Conservation (phyloP, 2,113 vertebrate genomes). For the Heterotilapia buettikoferi region DNA sequence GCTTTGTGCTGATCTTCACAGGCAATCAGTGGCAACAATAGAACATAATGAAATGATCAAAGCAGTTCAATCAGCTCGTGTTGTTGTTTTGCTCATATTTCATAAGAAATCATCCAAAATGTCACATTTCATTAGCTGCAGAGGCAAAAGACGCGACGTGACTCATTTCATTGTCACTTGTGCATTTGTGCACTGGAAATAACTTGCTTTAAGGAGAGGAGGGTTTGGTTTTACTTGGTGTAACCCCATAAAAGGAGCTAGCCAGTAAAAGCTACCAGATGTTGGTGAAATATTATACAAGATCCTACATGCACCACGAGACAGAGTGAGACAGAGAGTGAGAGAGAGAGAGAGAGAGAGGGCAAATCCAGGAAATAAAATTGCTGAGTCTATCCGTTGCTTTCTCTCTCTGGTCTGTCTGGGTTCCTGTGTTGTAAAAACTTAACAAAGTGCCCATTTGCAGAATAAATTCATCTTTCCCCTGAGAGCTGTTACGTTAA, state of each 20-base stretch:
- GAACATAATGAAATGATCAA: background rate
- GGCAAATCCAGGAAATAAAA: slow-evolving; percentile 55
- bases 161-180: background rate
- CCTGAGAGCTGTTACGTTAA: slow-evolving; percentile 30
- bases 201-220: background rate
- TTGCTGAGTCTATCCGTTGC: slow-evolving; percentile 38
- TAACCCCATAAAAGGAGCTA: slow-evolving; percentile 41
- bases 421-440: slow-evolving; percentile 34
- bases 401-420: slow-evolving; percentile 39
- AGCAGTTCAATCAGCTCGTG: background rate
- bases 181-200: background rate
- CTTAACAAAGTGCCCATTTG: slow-evolving; percentile 47
- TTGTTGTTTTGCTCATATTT: background rate
- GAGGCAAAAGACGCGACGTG: background rate
- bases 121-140: background rate
- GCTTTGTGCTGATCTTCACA: background rate
- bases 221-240: slow-evolving; percentile 25
- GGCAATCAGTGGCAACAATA: background rate
- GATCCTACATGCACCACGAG: slow-evolving; percentile 44
- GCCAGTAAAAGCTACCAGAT: slow-evolving; percentile 68
- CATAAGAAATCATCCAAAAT: background rate
- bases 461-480: slow-evolving; percentile 19
- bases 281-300: slow-evolving; percentile 63
- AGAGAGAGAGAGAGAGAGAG: background rate
- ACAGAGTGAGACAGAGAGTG: slow-evolving; percentile 11